A percentile compares a stretch with the other conserved stretches of the same genome.
phyloP scores from a whole-genome alignment of 2,797 vertebrate genomes.

The Xenops minutus region DNA sequence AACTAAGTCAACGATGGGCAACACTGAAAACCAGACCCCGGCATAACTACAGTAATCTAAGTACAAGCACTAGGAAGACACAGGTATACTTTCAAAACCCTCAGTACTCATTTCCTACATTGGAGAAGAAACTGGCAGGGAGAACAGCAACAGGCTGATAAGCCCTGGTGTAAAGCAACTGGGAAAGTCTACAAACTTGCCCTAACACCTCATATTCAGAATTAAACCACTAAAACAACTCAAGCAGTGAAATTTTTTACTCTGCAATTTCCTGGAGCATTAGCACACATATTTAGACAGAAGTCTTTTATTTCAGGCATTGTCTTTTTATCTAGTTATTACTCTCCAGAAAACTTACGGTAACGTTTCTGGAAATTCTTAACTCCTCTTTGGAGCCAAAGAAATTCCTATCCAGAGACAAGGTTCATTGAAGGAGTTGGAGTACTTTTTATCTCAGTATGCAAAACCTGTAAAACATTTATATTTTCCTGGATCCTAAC shows the following conservation, averaged over 20 bases:
- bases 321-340: background rate
- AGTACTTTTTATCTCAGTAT: background rate
- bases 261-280: background rate
- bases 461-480: background rate
- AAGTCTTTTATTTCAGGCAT: background rate
- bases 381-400: background rate
- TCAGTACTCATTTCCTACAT: background rate
- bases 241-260: background rate
- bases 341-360: background rate
- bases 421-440: background rate
- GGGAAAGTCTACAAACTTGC: background rate
- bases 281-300: background rate
- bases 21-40: background rate
- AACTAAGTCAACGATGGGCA: background rate
- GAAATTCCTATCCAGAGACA: background rate
- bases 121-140: background rate
- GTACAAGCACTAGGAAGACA: background rate
- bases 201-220: background rate
- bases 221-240: background rate
- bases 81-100: background rate
- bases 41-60: background rate
- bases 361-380: background rate
- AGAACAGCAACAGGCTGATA: background rate
- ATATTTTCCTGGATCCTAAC: background rate
- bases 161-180: background rate